phyloP scores from a whole-genome alignment of 2,113 vertebrate genomes.

The Mixornis gularis region DNA sequence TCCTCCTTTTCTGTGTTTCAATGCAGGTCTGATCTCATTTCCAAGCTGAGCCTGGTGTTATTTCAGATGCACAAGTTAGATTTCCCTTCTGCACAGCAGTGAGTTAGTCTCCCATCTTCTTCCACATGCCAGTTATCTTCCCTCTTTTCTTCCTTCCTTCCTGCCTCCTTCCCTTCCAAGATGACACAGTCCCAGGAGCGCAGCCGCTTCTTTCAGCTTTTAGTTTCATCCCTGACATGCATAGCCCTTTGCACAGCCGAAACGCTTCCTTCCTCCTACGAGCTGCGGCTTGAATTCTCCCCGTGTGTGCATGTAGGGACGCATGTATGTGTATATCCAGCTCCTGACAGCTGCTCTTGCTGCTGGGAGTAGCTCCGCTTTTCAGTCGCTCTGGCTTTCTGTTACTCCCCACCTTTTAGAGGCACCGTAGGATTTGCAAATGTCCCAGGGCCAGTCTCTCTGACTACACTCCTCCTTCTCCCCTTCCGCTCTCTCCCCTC shows the following conservation, averaged over 20 bases:
- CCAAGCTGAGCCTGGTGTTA: constrained; percentile 31
- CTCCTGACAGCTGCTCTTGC: background rate
- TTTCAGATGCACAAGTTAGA: constrained; percentile 65
- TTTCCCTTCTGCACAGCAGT: background rate
- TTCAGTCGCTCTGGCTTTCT: background rate
- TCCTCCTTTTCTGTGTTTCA: constrained; percentile 29
- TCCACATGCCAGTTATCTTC: constrained; percentile 25
- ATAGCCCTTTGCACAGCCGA: background rate
- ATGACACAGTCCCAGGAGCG: constrained; percentile 16
- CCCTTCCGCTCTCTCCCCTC: background rate
- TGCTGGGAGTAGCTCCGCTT: background rate
- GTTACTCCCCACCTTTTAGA: background rate
- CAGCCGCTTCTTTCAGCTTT: constrained; percentile 10
- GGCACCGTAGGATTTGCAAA: background rate
- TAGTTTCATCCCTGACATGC: constrained; percentile 22
- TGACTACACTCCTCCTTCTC: background rate
- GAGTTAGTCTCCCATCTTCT: constrained; percentile 26
- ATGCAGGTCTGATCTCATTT: constrained; percentile 51
- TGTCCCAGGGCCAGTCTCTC: background rate
- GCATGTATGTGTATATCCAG: background rate
- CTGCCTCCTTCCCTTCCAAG: constrained; percentile 20
- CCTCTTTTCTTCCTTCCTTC: constrained; percentile 23
- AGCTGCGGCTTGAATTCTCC: constrained; percentile 21
- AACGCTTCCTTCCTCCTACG: constrained; percentile 12
- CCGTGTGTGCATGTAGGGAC: background rate